These are phyloP conservation scores for Thera obeliscata DNA, from an alignment of 2,888 invertebrate species.

Conservation along the genomic window DNA sequence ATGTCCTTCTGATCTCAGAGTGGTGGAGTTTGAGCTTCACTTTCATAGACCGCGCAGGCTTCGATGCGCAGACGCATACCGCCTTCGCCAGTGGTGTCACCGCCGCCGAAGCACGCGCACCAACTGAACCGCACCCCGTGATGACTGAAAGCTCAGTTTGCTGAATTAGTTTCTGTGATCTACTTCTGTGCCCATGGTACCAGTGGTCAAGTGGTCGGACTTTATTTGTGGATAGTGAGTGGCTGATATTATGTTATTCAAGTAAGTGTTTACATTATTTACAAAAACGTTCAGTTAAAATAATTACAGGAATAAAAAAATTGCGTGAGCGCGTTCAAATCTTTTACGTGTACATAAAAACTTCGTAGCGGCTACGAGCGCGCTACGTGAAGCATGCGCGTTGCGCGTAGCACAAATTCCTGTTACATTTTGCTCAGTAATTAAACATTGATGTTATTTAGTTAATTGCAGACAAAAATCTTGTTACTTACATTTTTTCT, in stretches of 20 bases:
- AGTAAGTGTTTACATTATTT: conserved; percentile 49
- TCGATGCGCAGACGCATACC: conserved; percentile 59
- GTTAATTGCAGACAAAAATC: conserved; percentile 21
- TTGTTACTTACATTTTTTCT: conserved; percentile 3
- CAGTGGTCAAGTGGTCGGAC: conserved; percentile 63
- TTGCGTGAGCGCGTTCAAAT: conserved; percentile 48
- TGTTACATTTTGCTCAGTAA: conserved; percentile 19
- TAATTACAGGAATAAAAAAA: not conserved
- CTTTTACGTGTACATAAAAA: conserved; percentile 47
- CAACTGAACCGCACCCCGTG: conserved; percentile 36
- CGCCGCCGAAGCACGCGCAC: conserved; percentile 52
- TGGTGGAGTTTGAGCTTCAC: conserved; percentile 43
- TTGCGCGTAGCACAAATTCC: conserved; percentile 30
- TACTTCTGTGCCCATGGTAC: conserved; percentile 65
- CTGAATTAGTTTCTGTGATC: conserved; percentile 55
- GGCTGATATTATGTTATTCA: conserved; percentile 60
- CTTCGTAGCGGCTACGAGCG: conserved; percentile 53
- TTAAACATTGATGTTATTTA: conserved; percentile 18
- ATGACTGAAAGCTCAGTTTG: conserved; percentile 45
- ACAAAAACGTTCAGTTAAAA: not conserved
- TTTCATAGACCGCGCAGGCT: conserved; percentile 62
- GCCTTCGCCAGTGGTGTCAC: conserved; percentile 54
- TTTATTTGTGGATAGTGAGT: conserved; percentile 58
- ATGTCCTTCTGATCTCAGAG: conserved; percentile 42
- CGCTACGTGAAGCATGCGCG: conserved; percentile 45